phyloP scores from a whole-genome alignment of 1,140 invertebrate genomes.

The Drosophila malerkotliana region DNA sequence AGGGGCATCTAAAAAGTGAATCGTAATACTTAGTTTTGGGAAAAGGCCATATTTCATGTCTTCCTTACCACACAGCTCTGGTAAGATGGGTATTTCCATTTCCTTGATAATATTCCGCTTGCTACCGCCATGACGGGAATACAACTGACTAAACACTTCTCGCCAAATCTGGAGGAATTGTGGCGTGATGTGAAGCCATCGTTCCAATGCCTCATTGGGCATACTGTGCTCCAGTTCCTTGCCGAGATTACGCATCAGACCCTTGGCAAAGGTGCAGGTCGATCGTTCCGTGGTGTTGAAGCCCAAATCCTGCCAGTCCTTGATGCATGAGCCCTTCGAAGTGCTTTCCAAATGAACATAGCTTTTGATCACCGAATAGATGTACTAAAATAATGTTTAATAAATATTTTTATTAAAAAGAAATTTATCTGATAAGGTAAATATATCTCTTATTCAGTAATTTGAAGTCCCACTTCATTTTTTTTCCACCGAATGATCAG shows the following conservation, averaged over 20 bases:
- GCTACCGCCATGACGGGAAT: constrained; percentile 78
- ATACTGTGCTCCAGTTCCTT: constrained; percentile 70
- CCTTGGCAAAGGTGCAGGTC: constrained; percentile 85
- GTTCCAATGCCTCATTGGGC: constrained; percentile 65
- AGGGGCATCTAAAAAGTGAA: constrained; percentile 55
- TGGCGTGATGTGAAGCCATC: constrained; percentile 78
- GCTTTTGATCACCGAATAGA: constrained; percentile 77
- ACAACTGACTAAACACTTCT: constrained; percentile 85
- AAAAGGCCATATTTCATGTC: neutral
- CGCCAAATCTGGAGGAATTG: constrained; percentile 84
- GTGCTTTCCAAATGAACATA: constrained; percentile 71
- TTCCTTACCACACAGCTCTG: constrained; percentile 61
- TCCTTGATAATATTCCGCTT: constrained; percentile 72
- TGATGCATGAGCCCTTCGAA: constrained; percentile 72
- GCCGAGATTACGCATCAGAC: constrained; percentile 81
- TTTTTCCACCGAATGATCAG: too few species aligned
- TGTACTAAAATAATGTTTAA: constrained; percentile 55
- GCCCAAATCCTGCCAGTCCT: constrained; percentile 85
- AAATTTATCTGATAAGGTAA: too few species aligned
- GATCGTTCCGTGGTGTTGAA: constrained; percentile 85
- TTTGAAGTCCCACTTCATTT: too few species aligned
- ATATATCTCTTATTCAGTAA: too few species aligned
- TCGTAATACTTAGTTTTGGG: neutral
- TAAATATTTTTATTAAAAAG: neutral
- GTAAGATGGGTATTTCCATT: constrained; percentile 80